phyloP scores from a whole-genome alignment of 2,888 invertebrate species.

The Pachycephus smyrnensis region DNA sequence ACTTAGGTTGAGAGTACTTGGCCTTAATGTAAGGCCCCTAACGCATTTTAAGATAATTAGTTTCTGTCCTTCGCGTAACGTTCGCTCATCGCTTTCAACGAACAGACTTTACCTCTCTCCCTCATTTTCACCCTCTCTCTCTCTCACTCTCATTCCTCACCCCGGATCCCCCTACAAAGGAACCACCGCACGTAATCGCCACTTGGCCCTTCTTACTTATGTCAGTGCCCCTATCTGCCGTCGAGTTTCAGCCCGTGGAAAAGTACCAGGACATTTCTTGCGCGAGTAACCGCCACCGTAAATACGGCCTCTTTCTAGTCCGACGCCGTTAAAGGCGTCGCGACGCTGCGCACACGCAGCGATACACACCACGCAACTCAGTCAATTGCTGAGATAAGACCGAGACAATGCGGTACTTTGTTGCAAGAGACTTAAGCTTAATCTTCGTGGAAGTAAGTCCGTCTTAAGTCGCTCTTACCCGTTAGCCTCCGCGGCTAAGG shows the following conservation, averaged over 20 bases:
- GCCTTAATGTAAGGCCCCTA: slow-evolving; percentile 3
- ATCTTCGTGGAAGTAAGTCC: slow-evolving; percentile 49
- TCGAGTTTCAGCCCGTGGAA: neutral
- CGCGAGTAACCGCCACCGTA: neutral
- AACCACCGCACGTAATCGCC: neutral
- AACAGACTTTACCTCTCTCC: neutral
- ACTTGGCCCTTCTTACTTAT: neutral
- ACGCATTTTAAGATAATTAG: slow-evolving; percentile 24
- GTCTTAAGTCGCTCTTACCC: slow-evolving; percentile 38
- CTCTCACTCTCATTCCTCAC: neutral
- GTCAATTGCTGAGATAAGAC: slow-evolving; percentile 55
- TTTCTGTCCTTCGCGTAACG: slow-evolving; percentile 14
- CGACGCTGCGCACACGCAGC: neutral
- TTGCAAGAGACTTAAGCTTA: slow-evolving; percentile 52
- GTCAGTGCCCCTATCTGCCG: neutral
- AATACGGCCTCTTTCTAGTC: neutral
- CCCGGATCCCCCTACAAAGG: neutral
- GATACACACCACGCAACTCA: slow-evolving; percentile 9
- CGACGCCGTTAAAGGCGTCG: neutral
- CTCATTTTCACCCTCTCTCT: neutral
- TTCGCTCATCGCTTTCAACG: slow-evolving; percentile 15
- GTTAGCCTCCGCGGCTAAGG: slow-evolving; percentile 6
- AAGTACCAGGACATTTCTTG: slow-evolving; percentile 3
- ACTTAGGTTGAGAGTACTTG: slow-evolving; percentile 15
- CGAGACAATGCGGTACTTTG: slow-evolving; percentile 55